Conservation (phyloP, 2,113 vertebrate genomes). For the Turnix velox region DNA sequence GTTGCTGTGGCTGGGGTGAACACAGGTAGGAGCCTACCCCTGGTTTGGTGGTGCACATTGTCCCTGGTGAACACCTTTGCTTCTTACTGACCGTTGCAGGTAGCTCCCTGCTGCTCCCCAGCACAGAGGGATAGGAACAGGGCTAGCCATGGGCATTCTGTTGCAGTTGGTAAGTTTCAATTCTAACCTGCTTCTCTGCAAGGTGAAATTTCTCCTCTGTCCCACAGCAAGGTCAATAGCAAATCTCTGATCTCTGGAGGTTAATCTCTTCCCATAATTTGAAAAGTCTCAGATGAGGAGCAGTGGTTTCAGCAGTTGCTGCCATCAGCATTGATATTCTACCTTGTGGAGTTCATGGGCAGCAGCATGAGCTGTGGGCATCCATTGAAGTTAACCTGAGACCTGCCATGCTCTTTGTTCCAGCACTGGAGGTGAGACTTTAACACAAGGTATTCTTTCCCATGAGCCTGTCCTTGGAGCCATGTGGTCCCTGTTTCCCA, state of each 20-base stretch:
- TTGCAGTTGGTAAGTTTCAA: background rate
- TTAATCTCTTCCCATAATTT: background rate
- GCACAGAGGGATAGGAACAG: background rate
- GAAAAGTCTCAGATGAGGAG: background rate
- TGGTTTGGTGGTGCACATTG: rapidly evolving
- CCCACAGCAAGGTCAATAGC: background rate
- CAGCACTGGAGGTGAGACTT: background rate
- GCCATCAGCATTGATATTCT: background rate
- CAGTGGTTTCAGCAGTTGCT: background rate
- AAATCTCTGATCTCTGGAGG: background rate
- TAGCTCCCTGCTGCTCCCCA: background rate
- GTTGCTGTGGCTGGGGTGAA: background rate
- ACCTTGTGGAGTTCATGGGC: background rate
- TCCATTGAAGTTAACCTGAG: background rate
- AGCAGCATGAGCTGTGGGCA: background rate
- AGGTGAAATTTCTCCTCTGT: background rate
- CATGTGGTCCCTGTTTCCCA: background rate
- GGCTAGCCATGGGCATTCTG: background rate
- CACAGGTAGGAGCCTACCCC: background rate
- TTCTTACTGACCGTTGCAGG: rapidly evolving
- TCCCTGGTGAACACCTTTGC: too few species aligned
- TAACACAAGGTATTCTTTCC: background rate
- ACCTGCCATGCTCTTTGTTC: background rate
- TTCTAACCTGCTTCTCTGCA: background rate
- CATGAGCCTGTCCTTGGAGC: background rate